Base-by-base conservation (phyloP, 2,797 vertebrate genomes). In the Garrulus glandarius region DNA sequence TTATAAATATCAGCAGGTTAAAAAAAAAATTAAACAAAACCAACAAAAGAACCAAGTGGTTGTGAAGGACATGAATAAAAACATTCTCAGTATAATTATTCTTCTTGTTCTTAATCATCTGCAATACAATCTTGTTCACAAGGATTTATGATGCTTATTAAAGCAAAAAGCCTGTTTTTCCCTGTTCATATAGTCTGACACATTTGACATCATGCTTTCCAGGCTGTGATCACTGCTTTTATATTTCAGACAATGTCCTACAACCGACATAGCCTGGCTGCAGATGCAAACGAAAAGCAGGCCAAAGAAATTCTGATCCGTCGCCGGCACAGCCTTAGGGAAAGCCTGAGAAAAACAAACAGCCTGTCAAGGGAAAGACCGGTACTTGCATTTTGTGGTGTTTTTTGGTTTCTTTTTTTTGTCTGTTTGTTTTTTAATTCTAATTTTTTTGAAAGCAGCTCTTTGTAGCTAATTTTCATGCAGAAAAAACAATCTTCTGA, bases 241-340 rank as follows among this genome's bases (percentile, higher is more conserved):
- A 13, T 82, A 4, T 97, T 97, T 86, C 96, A 99, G 99, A 99
- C 99, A 6, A 95, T 98, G 94, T 98, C 99, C 5, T 99, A 98
- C 94, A 99, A 98, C 74, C 97, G 99, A 89, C 98, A 99, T 24
- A 97, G 98, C 26, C 97, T 99, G 90, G 99, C 99, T 26, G 97
- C 97, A 7, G 98, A 98, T 75, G 97, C 98, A 7, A 99, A 96
- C 1, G 98, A 99, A 82, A 98, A 95, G 79, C 98, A 98, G 47
- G 98, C 98, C 69, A 99, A 98, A 96, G 99, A 99, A 98, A 99
- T 99, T 50, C 98, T 99, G 74, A 99, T 99, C 94, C 98, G 99
- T 64, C 98, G 99, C 4, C 98, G 99, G 26, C 96, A 98, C 96
- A 99, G 98, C 96, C 92, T 99, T 84, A 98, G 98, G 30, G 98